Evolutionary conservation across 2,797 vertebrate genomes (phyloP).

Genomic region (Vireo griseus): DNA sequence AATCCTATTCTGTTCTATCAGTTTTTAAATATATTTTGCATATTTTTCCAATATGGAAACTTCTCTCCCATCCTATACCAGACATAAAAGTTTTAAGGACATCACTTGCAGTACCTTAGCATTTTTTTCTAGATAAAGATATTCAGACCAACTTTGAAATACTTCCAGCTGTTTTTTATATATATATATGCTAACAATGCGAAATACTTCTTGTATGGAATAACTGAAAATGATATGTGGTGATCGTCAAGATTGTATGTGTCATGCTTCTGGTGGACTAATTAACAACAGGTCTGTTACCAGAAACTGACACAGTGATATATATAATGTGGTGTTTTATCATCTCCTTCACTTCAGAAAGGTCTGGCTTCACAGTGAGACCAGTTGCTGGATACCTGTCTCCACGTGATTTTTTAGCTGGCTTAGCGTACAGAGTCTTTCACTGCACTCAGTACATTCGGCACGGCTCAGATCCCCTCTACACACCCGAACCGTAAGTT

Average conservation of each 20-base stretch:
- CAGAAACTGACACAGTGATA: background rate
- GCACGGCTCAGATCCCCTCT: slow-evolving; percentile 93
- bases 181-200: background rate
- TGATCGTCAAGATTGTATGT: background rate
- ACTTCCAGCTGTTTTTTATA: background rate
- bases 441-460: slow-evolving; percentile 96
- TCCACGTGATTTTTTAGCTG: slow-evolving; percentile 92
- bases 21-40: background rate
- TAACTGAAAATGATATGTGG: background rate
- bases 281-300: background rate
- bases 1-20: background rate
- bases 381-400: slow-evolving; percentile 96
- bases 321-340: background rate
- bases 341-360: slow-evolving; percentile 77
- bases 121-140: background rate
- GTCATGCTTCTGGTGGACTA: background rate
- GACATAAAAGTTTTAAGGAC: background rate
- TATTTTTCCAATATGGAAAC: background rate
- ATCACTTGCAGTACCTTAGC: background rate
- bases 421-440: slow-evolving; percentile 93
- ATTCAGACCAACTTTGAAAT: background rate
- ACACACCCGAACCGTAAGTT: slow-evolving; percentile 97
- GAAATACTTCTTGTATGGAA: background rate
- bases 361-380: slow-evolving; percentile 91
- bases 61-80: background rate